Evolutionary conservation across 1,140 invertebrate species (phyloP), one percentile per base, ranked within the genome.

Genomic region (Drosophila fuyamai): DNA sequence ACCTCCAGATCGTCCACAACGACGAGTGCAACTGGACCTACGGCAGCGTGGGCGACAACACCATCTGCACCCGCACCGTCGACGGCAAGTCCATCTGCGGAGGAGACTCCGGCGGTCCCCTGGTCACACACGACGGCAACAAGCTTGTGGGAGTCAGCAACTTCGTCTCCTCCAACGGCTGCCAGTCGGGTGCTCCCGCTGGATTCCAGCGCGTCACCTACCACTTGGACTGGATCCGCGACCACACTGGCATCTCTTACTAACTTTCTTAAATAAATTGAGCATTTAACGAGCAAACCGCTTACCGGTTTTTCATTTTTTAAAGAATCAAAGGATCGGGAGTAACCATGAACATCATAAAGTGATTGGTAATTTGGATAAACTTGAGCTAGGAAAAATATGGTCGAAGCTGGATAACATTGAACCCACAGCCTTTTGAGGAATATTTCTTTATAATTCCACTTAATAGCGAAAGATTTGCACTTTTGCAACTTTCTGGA

Each of bases 61-160:
- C 41, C 27, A 63, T 91, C 62, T 91, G 90, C 76, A 76, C 79
- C 43, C 48, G 72, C 9, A 81, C 78, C 14, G 58, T 73, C n/a
- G 53, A 70, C 6, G 86, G 81, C 44, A 81, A 74, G 47, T 91
- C 90, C 1, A 91, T 89, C 23, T 92, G 90, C 76, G 48, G 66
- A 50, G 94, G 94, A 60, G 94, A 94, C 91, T 94, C 93, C 54
- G 94, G 94, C 55, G 94, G 94, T 41, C 93, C 93, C 6, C 73
- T 94, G 61, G 91, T 93, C 1, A 63, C 51, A 56, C 48, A 66
- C 18, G 67, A 83, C 29, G 63, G 83, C 59, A 47, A 46, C 48
- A 72, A 73, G 47, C 58, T 84, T 57, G 72, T 75, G 32, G 72
- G 72, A 58, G 65, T 81, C 66, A 43, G 79, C 70, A 76, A 77